Conservation (phyloP, 2,797 vertebrate genomes). For the Acanthis flammea region DNA sequence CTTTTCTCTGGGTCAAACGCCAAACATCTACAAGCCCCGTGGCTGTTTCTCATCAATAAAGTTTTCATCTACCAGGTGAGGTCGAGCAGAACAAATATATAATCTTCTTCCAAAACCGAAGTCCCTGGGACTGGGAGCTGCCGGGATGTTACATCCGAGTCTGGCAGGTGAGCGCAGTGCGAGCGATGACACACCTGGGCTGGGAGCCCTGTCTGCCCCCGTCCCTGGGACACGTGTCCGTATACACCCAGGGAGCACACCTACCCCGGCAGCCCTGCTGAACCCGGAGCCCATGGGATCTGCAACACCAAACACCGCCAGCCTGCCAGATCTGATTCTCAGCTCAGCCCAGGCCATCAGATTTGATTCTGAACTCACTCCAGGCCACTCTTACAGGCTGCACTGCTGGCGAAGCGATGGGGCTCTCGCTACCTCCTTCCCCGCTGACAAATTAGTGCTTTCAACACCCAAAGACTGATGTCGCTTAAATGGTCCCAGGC, state of each 20-base stretch:
- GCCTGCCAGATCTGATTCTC: neutral
- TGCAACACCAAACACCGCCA: neutral
- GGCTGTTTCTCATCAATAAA: neutral
- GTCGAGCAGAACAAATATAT: neutral
- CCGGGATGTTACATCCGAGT: neutral
- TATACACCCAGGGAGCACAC: neutral
- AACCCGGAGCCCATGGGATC: neutral
- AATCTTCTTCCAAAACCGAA: neutral
- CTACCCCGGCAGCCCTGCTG: neutral
- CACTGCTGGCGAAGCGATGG: rapidly evolving
- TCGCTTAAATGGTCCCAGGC: neutral
- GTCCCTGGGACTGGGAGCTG: neutral
- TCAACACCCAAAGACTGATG: neutral
- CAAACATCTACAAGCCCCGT: rapidly evolving
- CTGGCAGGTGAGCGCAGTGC: rapidly evolving
- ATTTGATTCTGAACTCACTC: neutral
- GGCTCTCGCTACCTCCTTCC: neutral
- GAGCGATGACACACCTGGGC: neutral
- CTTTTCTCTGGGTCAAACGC: neutral
- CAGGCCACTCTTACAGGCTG: neutral
- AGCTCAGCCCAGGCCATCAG: neutral
- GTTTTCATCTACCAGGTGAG: neutral
- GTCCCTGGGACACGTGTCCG: neutral
- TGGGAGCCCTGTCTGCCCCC: neutral
- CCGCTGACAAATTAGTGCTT: neutral